Evolutionary conservation across 2,797 vertebrate genomes (phyloP).

Genomic region (Sebastes kiyomatsui): DNA sequence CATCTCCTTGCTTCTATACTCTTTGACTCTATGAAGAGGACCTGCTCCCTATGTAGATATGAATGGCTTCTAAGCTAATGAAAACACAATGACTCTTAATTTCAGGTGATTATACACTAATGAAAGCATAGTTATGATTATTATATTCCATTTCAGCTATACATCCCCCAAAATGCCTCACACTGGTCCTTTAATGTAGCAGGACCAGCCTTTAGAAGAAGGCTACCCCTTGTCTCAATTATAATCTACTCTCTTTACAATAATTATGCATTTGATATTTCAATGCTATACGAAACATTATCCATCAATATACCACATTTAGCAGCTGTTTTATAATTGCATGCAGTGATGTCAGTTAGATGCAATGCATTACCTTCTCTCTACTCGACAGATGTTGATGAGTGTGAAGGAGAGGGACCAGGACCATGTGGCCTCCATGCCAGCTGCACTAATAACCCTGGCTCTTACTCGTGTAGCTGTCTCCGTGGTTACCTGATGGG

Average conservation of each 20-base stretch:
- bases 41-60: no score
- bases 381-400: conserved; percentile 76
- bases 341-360: neutral
- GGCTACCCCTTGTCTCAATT: neutral
- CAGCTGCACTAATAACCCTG: conserved; percentile 81
- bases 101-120: no score
- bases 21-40: no score
- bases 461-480: conserved; percentile 82
- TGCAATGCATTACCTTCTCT: neutral
- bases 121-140: no score
- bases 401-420: conserved; percentile 72
- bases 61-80: no score
- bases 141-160: no score
- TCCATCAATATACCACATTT: neutral
- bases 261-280: neutral
- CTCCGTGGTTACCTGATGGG: conserved; percentile 77
- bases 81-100: no score
- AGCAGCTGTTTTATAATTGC: neutral
- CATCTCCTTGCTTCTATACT: no score
- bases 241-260: neutral
- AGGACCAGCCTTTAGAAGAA: neutral
- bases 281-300: neutral
- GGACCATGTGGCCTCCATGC: conserved; percentile 78
- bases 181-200: neutral
- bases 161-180: no score